Conservation (phyloP, 2,113 vertebrate genomes). For the Ammodytes dubius region DNA sequence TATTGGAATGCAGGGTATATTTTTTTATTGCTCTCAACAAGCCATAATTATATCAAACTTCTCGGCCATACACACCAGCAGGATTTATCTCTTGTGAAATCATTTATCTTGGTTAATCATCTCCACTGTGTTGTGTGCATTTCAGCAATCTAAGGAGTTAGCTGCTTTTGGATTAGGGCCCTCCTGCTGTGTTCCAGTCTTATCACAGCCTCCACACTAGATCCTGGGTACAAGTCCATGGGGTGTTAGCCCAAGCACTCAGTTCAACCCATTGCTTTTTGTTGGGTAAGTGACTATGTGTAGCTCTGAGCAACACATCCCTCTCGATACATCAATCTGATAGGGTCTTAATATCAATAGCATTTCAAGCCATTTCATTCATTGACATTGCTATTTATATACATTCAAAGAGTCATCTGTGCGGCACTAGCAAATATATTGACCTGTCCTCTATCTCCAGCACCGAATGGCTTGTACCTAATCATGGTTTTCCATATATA, state of each 20-base stretch:
- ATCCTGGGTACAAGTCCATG: slow-evolving; percentile 72
- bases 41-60: slow-evolving; percentile 40
- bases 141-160: slow-evolving; percentile 79
- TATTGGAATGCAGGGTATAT: slow-evolving; percentile 18
- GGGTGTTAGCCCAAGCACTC: slow-evolving; percentile 57
- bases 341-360: slow-evolving; percentile 31
- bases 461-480: too few relatives aligned
- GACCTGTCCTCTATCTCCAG: too few relatives aligned
- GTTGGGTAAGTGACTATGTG: slow-evolving; percentile 63
- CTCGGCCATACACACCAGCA: slow-evolving; percentile 63
- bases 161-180: slow-evolving; percentile 79
- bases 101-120: slow-evolving; percentile 83
- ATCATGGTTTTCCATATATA: too few relatives aligned
- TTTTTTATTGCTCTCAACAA: slow-evolving; percentile 44
- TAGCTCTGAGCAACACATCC: slow-evolving; percentile 47
- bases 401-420: slow-evolving; percentile 27
- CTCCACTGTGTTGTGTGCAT: slow-evolving; percentile 71
- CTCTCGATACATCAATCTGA: slow-evolving; percentile 44
- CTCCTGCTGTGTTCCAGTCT: slow-evolving; percentile 78
- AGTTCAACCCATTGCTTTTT: slow-evolving; percentile 64
- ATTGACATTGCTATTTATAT: slow-evolving; percentile 23
- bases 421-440: too few relatives aligned
- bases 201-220: slow-evolving; percentile 77
- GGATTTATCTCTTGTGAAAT: slow-evolving; percentile 75
- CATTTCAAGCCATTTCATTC: slow-evolving; percentile 43